A percentile compares a stretch with the other conserved stretches of the same genome.
These are phyloP conservation scores for Tortrix viridana DNA, from an alignment of 2,888 invertebrate species.

Conservation along the genomic window DNA sequence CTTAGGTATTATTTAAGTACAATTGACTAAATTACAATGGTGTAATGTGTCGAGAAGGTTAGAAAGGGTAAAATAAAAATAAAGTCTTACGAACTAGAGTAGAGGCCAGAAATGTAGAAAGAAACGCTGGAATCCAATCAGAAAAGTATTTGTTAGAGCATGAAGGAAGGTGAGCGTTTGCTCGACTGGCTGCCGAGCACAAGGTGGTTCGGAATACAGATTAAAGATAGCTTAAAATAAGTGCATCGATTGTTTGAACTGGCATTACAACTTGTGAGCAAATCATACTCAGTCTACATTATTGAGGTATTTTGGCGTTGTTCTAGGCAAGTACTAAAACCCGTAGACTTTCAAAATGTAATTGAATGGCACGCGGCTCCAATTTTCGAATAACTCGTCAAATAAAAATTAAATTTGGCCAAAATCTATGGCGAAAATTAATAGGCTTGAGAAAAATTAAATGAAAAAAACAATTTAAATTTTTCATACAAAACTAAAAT, in stretches of 20 bases:
- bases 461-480: too few relatives aligned
- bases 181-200: constrained; percentile 5
- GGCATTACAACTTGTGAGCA: too few relatives aligned
- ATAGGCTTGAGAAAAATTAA: too few relatives aligned
- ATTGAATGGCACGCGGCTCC: too few relatives aligned
- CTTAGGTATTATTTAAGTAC: constrained; percentile 10
- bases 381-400: too few relatives aligned
- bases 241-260: not conserved
- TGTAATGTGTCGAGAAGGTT: constrained; percentile 46
- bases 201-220: not conserved
- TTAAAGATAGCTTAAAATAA: not conserved
- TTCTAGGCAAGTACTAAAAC: too few relatives aligned
- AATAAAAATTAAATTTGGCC: too few relatives aligned
- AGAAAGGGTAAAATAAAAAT: constrained; percentile 58
- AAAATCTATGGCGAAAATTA: too few relatives aligned
- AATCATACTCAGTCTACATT: too few relatives aligned
- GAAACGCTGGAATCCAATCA: constrained; percentile 79
- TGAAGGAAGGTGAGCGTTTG: constrained; percentile 18
- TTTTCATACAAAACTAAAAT: too few relatives aligned
- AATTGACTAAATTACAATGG: constrained; percentile 26
- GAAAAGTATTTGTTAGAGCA: constrained; percentile 33
- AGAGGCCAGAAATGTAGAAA: constrained; percentile 82
- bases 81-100: constrained; percentile 81
- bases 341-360: too few relatives aligned
- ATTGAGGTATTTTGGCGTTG: too few relatives aligned